Base-by-base conservation (phyloP, 1,140 invertebrate species). In the Drosophila orosa region DNA sequence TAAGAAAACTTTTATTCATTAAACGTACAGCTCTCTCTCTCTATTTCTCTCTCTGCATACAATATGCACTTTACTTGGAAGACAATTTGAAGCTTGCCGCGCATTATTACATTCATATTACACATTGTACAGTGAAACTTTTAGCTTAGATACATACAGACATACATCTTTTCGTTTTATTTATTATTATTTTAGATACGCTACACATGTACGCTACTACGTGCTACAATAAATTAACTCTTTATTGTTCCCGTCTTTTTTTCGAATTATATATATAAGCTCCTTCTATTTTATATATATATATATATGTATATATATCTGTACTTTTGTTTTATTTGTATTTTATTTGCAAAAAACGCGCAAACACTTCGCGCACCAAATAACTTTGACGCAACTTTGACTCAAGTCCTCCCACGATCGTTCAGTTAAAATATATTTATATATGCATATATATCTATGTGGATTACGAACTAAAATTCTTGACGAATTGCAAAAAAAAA, bases 191-290 rank as follows among this genome's bases (percentile, higher is more conserved):
- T 66, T 58, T 78, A 81, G 63, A 78, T 71, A 78, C 58, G 45
- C 82, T 86, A 86, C 66, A 86, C 62, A 73, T 76, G 75, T 81
- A 78, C 67, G 63, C 63, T 81, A 81, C 63, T 81, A 81, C 69
- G 74, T 81, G 65, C 82, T 86, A 86, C 79, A 86, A 86, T 86
- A 86, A 86, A 67, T 86, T 87, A 87, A 74, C 74, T 54, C 37
- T 87, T 86, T 86, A 86, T 86, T 86, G 83, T 80, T 76, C 24
- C 24, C 66, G 50, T 78, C 65, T 76, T 59, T 52, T 68, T 24
- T 24, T 33, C 44, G 50, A 47, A 27, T 47, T 67, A 54, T 50
- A 22, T 39, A 33, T 59, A 59, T 68, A 66, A 37, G 31, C 22
- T 57, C 59, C 24, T 39, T 39, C 15, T 62, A 58, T 22, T 12